Base-by-base conservation (phyloP, 2,888 invertebrate genomes). In the Timema podura region DNA sequence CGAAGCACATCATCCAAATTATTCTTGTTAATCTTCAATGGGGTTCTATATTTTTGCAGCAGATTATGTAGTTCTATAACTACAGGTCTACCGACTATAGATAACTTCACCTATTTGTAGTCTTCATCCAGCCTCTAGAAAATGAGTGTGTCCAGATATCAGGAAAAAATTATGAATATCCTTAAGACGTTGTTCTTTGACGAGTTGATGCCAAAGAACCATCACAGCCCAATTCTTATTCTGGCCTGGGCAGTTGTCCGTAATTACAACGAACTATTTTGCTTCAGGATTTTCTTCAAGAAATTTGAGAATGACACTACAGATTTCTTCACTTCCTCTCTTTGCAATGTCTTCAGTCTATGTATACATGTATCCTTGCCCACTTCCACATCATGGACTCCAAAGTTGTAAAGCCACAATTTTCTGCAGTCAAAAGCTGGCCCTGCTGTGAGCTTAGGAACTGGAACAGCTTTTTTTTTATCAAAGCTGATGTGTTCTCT, bases 151-250 rank as follows among this genome's bases (percentile, higher is more conserved):
- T 11, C 16, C 59, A 59, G 59, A 15, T 59, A 59, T 15, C 16
- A 59, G 59, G 30, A 59, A 59, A n/a, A n/a, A 59, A 59, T 59
- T 16, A 59, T 59, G 15, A n/a, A 9, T n/a, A 44, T 59, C 59
- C 59, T 15, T 59, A 59, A 16, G 16, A 44, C 11, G n/a, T n/a
- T n/a, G 3, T n/a, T 59, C n/a, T 57, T n/a, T 57, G 7, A 15
- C 15, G 16, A 9, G 9, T 49, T 11, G 9, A 9, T 49, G 11
- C 11, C 49, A 9, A 49, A 49, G 11, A 11, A 49, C 10, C 49
- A 10, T 10, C 49, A 10, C 9, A 49, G 49, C 10, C 49, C 49
- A 49, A 11, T 49, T 49, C 49, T 49, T 49, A 49, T 49, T 49
- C 11, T 49, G 49, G 11, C 49, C 49, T 49, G 49, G 49, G n/a